Conservation (phyloP, 1,140 invertebrate genomes). For the Antheraea pernyi region DNA sequence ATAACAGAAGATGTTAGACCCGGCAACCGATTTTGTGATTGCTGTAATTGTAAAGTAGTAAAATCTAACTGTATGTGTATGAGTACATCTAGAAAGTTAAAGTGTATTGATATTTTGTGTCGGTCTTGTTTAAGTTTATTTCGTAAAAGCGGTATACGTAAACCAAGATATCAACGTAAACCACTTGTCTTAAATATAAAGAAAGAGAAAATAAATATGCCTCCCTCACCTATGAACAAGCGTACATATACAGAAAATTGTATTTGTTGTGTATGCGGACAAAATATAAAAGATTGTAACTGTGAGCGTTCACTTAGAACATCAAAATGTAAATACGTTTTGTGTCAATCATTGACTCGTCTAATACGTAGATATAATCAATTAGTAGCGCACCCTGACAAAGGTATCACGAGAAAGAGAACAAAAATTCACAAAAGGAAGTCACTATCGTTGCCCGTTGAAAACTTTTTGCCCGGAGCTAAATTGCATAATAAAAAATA, state of each 20-base stretch:
- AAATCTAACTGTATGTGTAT: neutral
- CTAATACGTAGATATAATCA: neutral
- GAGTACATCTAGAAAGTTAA: neutral
- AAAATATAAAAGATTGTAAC: neutral
- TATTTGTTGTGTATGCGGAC: neutral
- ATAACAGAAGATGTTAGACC: neutral
- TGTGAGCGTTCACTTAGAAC: neutral
- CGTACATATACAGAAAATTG: neutral
- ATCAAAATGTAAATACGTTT: neutral
- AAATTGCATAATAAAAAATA: neutral
- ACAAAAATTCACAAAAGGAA: neutral
- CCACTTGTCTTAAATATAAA: neutral
- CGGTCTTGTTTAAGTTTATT: neutral
- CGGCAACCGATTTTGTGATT: neutral
- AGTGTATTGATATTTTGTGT: neutral
- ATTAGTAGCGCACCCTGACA: neutral
- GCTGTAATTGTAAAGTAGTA: neutral
- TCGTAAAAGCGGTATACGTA: neutral
- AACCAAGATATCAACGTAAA: neutral
- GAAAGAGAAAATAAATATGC: neutral
- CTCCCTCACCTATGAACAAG: neutral
- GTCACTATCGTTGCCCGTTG: neutral
- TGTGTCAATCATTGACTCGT: neutral
- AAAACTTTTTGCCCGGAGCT: neutral
- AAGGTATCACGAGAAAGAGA: neutral